Conservation (phyloP, 2,888 invertebrate species). For the Melieria omissa region DNA sequence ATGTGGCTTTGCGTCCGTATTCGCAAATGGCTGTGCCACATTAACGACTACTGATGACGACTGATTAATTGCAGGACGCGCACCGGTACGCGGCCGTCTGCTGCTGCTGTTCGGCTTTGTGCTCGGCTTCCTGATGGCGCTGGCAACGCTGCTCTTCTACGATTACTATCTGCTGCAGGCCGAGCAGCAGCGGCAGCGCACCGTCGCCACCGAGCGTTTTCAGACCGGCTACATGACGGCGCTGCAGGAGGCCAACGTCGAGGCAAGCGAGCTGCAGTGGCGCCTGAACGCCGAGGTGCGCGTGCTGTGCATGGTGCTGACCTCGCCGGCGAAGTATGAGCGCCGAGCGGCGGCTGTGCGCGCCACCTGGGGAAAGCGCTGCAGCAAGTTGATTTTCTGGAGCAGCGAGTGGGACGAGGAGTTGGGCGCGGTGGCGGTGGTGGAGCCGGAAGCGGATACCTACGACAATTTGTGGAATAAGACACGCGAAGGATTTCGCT, state of each 20-base stretch:
- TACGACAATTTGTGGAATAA: constrained; percentile 93
- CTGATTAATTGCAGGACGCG: not conserved
- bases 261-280: constrained; percentile 8
- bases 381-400: constrained; percentile 86
- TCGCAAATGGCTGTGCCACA: too few relatives aligned
- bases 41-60: not conserved
- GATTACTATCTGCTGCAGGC: constrained; percentile 19
- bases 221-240: constrained; percentile 38
- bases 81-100: constrained; percentile 44
- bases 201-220: constrained; percentile 26
- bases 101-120: constrained; percentile 53
- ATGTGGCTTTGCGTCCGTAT: too few relatives aligned
- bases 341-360: constrained; percentile 89
- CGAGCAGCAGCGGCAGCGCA: constrained; percentile 18
- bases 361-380: constrained; percentile 93
- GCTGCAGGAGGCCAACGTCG: constrained; percentile 20
- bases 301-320: constrained; percentile 96
- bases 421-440: constrained; percentile 82
- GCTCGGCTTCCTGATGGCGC: constrained; percentile 55
- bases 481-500: constrained; percentile 91
- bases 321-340: constrained; percentile 87
- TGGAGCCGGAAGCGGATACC: constrained; percentile 78
- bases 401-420: constrained; percentile 77
- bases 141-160: constrained; percentile 50
- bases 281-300: constrained; percentile 72